Conservation (phyloP, 1,140 invertebrate species). For the Arion vulgaris region DNA sequence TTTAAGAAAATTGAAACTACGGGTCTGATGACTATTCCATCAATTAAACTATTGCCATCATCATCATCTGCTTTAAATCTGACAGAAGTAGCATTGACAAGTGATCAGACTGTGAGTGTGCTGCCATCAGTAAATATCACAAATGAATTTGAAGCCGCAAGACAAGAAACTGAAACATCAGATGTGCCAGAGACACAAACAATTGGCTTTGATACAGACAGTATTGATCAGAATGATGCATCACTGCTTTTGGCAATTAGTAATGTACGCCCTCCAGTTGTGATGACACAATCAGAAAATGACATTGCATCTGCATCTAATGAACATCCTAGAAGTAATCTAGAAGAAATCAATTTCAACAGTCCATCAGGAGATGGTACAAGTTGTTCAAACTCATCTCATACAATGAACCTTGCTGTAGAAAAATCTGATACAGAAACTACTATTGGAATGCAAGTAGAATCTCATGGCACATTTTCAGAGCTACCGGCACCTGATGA, state of each 20-base stretch:
- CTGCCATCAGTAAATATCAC: background rate
- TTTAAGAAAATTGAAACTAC: slow-evolving; percentile 38
- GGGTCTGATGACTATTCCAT: background rate
- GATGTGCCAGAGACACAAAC: background rate
- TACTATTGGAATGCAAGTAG: background rate
- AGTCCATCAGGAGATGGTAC: background rate
- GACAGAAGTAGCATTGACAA: background rate
- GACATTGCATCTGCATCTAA: background rate
- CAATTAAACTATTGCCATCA: background rate
- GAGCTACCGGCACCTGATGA: background rate
- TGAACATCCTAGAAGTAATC: background rate
- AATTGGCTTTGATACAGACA: slow-evolving; percentile 4
- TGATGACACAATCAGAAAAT: background rate
- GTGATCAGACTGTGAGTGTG: background rate
- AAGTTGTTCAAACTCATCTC: background rate
- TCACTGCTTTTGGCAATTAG: slow-evolving; percentile 28
- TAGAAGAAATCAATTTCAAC: background rate
- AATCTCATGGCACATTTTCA: background rate
- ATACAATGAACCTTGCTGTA: background rate
- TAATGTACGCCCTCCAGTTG: slow-evolving; percentile 16
- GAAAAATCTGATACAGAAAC: background rate
- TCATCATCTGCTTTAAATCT: too few species aligned
- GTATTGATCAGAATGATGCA: slow-evolving; percentile 28
- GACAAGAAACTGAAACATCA: background rate
- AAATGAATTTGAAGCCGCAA: background rate